These are phyloP conservation scores for Neoseiulus cucumeris DNA, from an alignment of 1,140 invertebrate genomes.

Conservation along the genomic window DNA sequence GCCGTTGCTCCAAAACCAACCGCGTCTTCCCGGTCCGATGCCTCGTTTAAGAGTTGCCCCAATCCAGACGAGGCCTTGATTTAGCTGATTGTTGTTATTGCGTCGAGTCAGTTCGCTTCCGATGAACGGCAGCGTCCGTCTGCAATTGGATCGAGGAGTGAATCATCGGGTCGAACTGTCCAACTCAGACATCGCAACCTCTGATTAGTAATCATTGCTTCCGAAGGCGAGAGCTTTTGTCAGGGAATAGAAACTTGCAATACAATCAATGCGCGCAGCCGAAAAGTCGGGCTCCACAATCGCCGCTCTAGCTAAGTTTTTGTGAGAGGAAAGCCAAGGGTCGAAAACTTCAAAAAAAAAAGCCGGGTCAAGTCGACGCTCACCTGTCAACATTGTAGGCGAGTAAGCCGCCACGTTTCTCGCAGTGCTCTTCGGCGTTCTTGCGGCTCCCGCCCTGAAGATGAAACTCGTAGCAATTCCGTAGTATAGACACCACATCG, in stretches of 20 bases:
- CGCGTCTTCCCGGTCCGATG: background rate
- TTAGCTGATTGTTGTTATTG: constrained; percentile 5
- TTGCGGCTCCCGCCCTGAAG: constrained; percentile 50
- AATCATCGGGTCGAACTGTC: too few species aligned
- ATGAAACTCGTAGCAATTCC: constrained; percentile 65
- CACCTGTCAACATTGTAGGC: constrained; percentile 43
- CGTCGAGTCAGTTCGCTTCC: background rate
- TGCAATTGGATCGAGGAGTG: background rate
- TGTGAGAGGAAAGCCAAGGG: too few species aligned
- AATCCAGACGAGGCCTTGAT: constrained; percentile 7
- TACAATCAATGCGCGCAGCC: too few species aligned
- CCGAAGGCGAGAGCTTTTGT: too few species aligned
- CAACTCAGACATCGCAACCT: too few species aligned
- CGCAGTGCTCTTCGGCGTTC: constrained; percentile 49
- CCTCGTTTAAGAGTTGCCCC: constrained; percentile 6
- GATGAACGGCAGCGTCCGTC: constrained; percentile 7
- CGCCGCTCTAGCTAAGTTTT: too few species aligned
- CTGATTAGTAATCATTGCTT: too few species aligned
- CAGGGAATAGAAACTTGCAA: too few species aligned
- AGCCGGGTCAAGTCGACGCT: too few species aligned
- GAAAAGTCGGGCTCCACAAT: too few species aligned
- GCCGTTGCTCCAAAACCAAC: constrained; percentile 6
- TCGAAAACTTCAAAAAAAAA: too few species aligned
- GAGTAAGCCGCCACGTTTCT: constrained; percentile 41
- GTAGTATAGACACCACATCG: constrained; percentile 47